phyloP scores from a whole-genome alignment of 92 coral and sea anemone genomes.

The Epizoanthus stellaris region DNA sequence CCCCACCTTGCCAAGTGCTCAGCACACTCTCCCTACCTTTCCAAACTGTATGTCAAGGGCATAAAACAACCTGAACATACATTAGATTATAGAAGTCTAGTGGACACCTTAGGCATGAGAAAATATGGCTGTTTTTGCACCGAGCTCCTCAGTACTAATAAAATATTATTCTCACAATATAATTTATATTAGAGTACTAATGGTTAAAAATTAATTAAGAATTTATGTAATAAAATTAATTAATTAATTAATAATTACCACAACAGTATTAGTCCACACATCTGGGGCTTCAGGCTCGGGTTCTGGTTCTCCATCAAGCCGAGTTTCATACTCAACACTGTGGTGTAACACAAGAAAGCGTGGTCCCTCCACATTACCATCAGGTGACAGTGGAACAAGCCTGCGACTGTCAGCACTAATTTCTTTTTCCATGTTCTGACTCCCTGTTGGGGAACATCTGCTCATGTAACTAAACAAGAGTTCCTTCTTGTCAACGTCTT shows the following conservation, averaged over 20 bases:
- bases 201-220: no score
- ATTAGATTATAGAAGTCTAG: no score
- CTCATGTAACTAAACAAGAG: slow-evolving; percentile 59
- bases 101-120: no score
- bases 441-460: slow-evolving; percentile 39
- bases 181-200: no score
- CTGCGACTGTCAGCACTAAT: neutral
- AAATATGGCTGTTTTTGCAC: no score
- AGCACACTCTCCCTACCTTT: no score
- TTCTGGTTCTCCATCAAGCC: slow-evolving; percentile 46
- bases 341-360: slow-evolving; percentile 57
- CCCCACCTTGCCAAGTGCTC: no score
- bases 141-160: no score
- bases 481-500: slow-evolving; percentile 84
- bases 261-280: slow-evolving; percentile 29
- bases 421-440: slow-evolving; percentile 20
- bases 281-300: slow-evolving; percentile 19
- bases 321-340: slow-evolving; percentile 40
- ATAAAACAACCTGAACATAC: no score
- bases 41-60: no score
- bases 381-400: neutral
- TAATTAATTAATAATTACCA: neutral
- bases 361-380: neutral
- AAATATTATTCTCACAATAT: no score
- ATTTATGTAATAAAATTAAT: neutral